A percentile compares a stretch with the other conserved stretches of the same genome.
These are phyloP conservation scores for Glareola pratincola DNA, from an alignment of 2,113 vertebrate genomes.

Conservation along the genomic window DNA sequence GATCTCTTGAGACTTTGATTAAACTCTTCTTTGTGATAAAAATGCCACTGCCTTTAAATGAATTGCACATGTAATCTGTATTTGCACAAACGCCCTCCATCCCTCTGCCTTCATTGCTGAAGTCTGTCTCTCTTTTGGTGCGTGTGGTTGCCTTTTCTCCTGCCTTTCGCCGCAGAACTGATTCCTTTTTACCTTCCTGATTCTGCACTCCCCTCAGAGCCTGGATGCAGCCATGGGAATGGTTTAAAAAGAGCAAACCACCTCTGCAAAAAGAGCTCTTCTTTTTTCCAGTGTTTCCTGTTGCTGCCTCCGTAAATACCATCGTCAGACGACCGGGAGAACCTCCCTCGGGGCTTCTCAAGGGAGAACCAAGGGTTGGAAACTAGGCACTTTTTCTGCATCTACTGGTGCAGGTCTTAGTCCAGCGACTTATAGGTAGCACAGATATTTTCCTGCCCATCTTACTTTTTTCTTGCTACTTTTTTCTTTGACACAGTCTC, in stretches of 20 bases:
- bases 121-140: neutral
- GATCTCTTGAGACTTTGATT: constrained; percentile 59
- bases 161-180: neutral
- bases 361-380: neutral
- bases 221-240: neutral
- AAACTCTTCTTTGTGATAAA: constrained; percentile 66
- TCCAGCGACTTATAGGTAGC: neutral
- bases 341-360: neutral
- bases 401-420: neutral
- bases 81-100: constrained; percentile 13
- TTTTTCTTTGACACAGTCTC: neutral
- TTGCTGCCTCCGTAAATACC: neutral
- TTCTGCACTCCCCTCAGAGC: neutral
- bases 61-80: constrained; percentile 17
- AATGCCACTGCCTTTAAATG: constrained; percentile 34
- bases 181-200: neutral
- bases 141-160: neutral
- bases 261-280: neutral
- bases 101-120: neutral
- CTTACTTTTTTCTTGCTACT: neutral
- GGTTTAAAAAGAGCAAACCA: neutral
- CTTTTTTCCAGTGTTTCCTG: neutral
- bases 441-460: neutral
- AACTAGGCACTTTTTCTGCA: neutral
- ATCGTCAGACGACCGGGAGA: neutral